phyloP scores from a whole-genome alignment of 2,888 invertebrate genomes.

The Phorcus lineatus region DNA sequence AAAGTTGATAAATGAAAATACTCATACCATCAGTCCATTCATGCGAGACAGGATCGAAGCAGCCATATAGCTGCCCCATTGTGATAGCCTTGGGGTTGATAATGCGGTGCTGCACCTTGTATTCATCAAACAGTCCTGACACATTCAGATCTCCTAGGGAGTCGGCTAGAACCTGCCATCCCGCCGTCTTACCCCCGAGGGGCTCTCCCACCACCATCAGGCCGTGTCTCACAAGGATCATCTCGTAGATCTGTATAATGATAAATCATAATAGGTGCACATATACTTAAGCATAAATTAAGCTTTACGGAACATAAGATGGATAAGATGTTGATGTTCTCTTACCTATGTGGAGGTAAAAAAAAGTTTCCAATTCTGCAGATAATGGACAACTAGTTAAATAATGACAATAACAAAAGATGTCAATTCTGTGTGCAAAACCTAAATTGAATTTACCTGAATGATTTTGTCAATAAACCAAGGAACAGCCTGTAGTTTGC shows the following conservation, averaged over 20 bases:
- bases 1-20: too few species aligned
- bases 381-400: too few species aligned
- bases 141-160: conserved; percentile 71
- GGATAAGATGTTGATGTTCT: too few species aligned
- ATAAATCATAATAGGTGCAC: too few species aligned
- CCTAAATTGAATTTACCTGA: conserved; percentile 78
- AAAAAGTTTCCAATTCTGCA: too few species aligned
- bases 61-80: conserved; percentile 76
- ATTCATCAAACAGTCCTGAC: conserved; percentile 72
- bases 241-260: conserved; percentile 75
- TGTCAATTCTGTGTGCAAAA: not conserved
- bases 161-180: conserved; percentile 75
- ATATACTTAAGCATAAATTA: too few species aligned
- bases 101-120: conserved; percentile 71
- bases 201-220: conserved; percentile 76
- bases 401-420: too few species aligned
- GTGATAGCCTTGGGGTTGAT: conserved; percentile 76
- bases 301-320: too few species aligned
- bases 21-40: conserved; percentile 76
- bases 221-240: conserved; percentile 76
- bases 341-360: too few species aligned
- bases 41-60: conserved; percentile 76
- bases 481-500: conserved; percentile 73
- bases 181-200: conserved; percentile 75
- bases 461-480: conserved; percentile 78